A percentile compares a stretch with the other conserved stretches of the same genome.
phyloP scores from a whole-genome alignment of 2,113 vertebrate genomes.

The Pluvialis apricaria region DNA sequence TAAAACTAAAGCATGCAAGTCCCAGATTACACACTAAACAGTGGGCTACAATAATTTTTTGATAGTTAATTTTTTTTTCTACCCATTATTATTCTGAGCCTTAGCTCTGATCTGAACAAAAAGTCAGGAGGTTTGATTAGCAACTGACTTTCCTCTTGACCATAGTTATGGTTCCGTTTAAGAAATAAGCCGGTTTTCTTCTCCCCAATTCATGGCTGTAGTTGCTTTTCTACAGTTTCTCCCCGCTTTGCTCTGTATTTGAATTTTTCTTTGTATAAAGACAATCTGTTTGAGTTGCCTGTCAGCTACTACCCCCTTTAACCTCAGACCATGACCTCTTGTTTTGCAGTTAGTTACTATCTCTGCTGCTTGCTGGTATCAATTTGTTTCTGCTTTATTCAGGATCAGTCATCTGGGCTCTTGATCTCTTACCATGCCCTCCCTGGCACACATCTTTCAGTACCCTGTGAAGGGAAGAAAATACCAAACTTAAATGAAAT shows the following conservation, averaged over 20 bases:
- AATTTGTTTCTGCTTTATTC: not conserved
- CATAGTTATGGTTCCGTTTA: not conserved
- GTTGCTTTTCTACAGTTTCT: not conserved
- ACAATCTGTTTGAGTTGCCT: not conserved
- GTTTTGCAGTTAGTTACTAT: constrained; percentile 12
- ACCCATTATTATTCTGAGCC: not conserved
- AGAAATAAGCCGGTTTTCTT: not conserved
- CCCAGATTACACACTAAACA: not conserved
- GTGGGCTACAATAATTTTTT: not conserved
- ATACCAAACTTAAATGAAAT: not conserved
- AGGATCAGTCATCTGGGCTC: not conserved
- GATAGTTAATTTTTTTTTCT: not conserved
- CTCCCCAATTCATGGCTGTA: not conserved
- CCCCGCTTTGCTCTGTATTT: not conserved
- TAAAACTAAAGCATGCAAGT: not conserved
- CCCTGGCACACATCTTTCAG: not conserved
- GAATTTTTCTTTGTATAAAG: not conserved
- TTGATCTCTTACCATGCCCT: not conserved
- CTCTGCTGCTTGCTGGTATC: constrained; percentile 8
- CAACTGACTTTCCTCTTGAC: not conserved
- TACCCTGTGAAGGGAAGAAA: not conserved
- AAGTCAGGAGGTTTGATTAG: not conserved
- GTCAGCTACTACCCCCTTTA: not conserved
- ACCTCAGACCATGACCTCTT: constrained; percentile 14
- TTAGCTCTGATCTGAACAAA: not conserved